Evolutionary conservation across 2,888 invertebrate species (phyloP).

Genomic region (Thecophora atra): DNA sequence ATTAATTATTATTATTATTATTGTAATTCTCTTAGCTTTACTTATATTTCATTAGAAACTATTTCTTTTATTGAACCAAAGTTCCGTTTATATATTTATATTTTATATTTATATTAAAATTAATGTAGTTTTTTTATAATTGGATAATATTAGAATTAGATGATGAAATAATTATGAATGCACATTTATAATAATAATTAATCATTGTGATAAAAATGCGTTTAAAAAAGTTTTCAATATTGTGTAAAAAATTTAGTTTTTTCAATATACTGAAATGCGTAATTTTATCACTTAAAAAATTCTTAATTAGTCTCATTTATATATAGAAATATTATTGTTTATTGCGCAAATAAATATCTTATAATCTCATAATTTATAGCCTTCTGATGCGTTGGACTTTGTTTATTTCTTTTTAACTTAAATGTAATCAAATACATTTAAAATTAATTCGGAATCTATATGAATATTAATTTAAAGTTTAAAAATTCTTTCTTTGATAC

Average conservation of each 20-base stretch:
- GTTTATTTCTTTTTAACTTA: conserved; percentile 11
- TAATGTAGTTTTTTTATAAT: no score
- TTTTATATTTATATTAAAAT: background rate
- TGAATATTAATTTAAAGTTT: no score
- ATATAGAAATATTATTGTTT: background rate
- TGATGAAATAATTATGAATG: background rate
- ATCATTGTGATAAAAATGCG: background rate
- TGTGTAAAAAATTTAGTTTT: background rate
- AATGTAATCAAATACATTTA: background rate
- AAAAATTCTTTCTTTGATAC: no score
- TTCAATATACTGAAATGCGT: background rate
- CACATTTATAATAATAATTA: background rate
- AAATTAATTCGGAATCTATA: background rate
- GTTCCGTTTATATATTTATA: no score
- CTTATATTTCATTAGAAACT: no score
- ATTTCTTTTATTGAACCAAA: background rate
- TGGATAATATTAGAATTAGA: background rate
- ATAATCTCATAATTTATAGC: conserved; percentile 7
- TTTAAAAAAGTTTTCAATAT: background rate
- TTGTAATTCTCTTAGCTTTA: no score
- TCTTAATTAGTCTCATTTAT: background rate
- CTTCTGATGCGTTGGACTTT: conserved; percentile 1
- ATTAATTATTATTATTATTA: no score
- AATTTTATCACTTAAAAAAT: background rate
- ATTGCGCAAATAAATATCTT: background rate